phyloP scores from a whole-genome alignment of 2,888 invertebrate species.

The Sussaba pulchella region DNA sequence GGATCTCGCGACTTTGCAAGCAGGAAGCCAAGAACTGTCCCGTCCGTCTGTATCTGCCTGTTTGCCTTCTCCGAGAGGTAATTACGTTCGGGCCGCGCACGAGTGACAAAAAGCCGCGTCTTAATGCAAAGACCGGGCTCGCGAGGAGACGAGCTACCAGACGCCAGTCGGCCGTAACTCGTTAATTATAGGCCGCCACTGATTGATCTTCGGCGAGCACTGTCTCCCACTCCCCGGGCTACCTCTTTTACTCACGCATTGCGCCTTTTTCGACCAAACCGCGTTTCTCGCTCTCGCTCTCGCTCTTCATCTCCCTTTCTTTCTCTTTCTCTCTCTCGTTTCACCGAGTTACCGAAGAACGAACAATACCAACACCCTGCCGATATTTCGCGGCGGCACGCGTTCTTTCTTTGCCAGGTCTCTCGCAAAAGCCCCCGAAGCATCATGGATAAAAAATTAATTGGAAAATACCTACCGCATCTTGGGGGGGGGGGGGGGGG shows the following conservation, averaged over 20 bases:
- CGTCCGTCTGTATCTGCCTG: constrained; percentile 34
- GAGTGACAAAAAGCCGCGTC: constrained; percentile 84
- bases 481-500: constrained; percentile 1
- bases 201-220: constrained; percentile 82
- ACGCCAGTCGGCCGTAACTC: constrained; percentile 80
- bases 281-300: background rate
- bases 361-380: constrained; percentile 77
- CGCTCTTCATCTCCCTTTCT: background rate
- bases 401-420: constrained; percentile 63
- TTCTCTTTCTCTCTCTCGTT: constrained; percentile 7
- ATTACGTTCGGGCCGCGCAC: constrained; percentile 66
- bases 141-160: constrained; percentile 54
- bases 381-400: constrained; percentile 79
- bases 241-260: constrained; percentile 44
- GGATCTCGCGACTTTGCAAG: constrained; percentile 37
- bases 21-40: constrained; percentile 59
- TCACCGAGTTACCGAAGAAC: constrained; percentile 51
- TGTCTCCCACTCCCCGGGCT: constrained; percentile 46
- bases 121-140: constrained; percentile 80
- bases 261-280: constrained; percentile 30
- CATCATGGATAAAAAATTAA: constrained; percentile 77
- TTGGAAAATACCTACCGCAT: constrained; percentile 78
- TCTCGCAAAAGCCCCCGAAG: constrained; percentile 40
- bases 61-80: constrained; percentile 57
- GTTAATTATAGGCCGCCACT: constrained; percentile 84